A percentile compares a stretch with the other conserved stretches of the same genome.
These are phyloP conservation scores for Leguminivora glycinivorella DNA, from an alignment of 1,140 invertebrate genomes.

Conservation along the genomic window DNA sequence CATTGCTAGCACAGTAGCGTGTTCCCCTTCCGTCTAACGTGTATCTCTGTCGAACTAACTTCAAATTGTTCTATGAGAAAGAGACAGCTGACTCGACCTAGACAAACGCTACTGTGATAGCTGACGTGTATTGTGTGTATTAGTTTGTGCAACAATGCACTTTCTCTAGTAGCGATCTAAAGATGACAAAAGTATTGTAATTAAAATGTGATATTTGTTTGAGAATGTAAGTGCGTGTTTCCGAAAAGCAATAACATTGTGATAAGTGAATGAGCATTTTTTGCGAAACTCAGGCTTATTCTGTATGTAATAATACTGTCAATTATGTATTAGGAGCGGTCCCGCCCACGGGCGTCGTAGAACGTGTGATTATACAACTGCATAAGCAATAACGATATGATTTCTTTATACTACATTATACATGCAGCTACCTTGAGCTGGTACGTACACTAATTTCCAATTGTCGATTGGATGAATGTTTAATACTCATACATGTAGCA, in stretches of 20 bases:
- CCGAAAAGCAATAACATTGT: slow-evolving; percentile 77
- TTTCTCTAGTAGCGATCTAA: slow-evolving; percentile 40
- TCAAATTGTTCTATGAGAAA: background rate
- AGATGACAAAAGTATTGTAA: slow-evolving; percentile 52
- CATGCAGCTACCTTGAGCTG: slow-evolving; percentile 35
- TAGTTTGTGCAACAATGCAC: slow-evolving; percentile 32
- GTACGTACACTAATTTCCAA: slow-evolving; percentile 28
- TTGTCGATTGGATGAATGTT: slow-evolving; percentile 5
- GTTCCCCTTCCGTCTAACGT: background rate
- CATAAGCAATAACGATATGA: slow-evolving; percentile 27
- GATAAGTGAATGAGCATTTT: slow-evolving; percentile 70
- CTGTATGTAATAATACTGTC: slow-evolving; percentile 64
- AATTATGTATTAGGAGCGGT: slow-evolving; percentile 53
- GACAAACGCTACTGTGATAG: slow-evolving; percentile 5
- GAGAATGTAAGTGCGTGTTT: slow-evolving; percentile 66
- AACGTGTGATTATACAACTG: slow-evolving; percentile 9
- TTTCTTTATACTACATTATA: slow-evolving; percentile 32
- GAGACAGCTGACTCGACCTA: background rate
- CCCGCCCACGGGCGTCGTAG: slow-evolving; percentile 35
- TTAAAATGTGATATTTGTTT: slow-evolving; percentile 72
- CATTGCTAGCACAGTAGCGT: background rate
- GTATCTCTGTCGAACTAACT: background rate
- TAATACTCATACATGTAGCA: background rate
- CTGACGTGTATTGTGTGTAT: background rate
- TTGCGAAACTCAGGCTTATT: slow-evolving; percentile 52